A percentile compares a stretch with the other conserved stretches of the same genome.
phyloP scores from a whole-genome alignment of 2,888 invertebrate genomes.

The Doris montereyensis region DNA sequence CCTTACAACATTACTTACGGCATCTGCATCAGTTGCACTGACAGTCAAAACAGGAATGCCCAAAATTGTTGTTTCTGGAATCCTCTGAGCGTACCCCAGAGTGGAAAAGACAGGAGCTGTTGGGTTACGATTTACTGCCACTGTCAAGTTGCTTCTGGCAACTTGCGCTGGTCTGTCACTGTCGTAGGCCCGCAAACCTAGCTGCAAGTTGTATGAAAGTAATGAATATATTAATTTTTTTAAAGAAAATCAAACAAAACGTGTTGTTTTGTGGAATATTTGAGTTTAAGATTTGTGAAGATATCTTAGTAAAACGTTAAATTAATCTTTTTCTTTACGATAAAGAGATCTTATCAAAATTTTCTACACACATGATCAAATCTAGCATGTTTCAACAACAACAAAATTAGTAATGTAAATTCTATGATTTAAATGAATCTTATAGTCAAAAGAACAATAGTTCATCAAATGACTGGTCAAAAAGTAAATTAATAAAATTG shows the following conservation, averaged over 20 bases:
- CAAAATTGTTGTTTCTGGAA: slow-evolving; percentile 57
- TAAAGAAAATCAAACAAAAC: background rate
- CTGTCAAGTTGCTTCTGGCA: slow-evolving; percentile 57
- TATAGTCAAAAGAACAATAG: no score
- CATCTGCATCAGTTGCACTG: slow-evolving; percentile 57
- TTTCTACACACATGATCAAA: no score
- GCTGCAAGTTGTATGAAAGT: slow-evolving; percentile 32
- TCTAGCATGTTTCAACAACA: no score
- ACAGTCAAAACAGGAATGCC: slow-evolving; percentile 55
- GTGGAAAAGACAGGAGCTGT: slow-evolving; percentile 54
- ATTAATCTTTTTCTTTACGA: no score
- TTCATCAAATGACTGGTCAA: no score
- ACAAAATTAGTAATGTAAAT: no score
- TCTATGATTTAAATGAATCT: no score
- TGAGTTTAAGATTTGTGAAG: no score
- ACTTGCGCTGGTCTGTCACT: slow-evolving; percentile 51
- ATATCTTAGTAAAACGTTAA: no score
- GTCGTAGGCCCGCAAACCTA: slow-evolving; percentile 56
- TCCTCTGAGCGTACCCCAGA: slow-evolving; percentile 47
- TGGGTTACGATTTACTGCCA: slow-evolving; percentile 61
- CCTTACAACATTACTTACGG: slow-evolving; percentile 48
- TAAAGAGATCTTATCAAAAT: no score
- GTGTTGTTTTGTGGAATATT: no score
- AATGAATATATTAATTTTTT: background rate
- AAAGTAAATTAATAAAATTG: no score